These are phyloP conservation scores for Cherax destructor DNA, from an alignment of 1,140 invertebrate genomes.

Conservation along the genomic window DNA sequence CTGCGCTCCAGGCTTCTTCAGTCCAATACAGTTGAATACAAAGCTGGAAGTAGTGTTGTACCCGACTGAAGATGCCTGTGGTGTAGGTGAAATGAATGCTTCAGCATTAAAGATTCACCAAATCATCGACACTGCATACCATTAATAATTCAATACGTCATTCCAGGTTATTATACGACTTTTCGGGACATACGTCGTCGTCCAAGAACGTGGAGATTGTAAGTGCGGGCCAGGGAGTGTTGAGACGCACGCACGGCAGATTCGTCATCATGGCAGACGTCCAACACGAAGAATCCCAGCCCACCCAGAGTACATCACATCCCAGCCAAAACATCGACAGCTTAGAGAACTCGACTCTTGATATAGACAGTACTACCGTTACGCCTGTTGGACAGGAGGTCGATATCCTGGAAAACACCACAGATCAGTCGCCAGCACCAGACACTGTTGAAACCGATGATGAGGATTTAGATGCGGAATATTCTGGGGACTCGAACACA, in stretches of 20 bases:
- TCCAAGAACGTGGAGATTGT: not conserved
- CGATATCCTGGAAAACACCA: not conserved
- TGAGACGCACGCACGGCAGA: not conserved
- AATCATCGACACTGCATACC: not conserved
- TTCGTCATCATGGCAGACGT: not conserved
- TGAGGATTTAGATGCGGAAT: not conserved
- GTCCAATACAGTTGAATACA: too few species aligned
- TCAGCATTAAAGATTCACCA: not conserved
- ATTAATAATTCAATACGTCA: not conserved
- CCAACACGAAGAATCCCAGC: not conserved
- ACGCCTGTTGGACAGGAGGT: too few species aligned
- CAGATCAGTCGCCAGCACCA: not conserved
- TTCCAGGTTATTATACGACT: not conserved
- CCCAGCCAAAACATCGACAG: not conserved
- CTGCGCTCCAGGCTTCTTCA: too few species aligned
- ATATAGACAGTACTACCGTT: not conserved
- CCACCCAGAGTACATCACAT: not conserved
- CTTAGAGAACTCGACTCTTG: too few species aligned
- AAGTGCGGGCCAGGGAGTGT: not conserved
- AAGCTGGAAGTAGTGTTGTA: too few species aligned
- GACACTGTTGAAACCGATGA: not conserved
- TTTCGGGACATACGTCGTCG: not conserved
- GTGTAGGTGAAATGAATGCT: too few species aligned
- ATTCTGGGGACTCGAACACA: not conserved
- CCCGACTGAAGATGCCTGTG: too few species aligned